Base-by-base conservation (phyloP, 2,888 invertebrate genomes). In the Rhopalosiphum nymphaeae region DNA sequence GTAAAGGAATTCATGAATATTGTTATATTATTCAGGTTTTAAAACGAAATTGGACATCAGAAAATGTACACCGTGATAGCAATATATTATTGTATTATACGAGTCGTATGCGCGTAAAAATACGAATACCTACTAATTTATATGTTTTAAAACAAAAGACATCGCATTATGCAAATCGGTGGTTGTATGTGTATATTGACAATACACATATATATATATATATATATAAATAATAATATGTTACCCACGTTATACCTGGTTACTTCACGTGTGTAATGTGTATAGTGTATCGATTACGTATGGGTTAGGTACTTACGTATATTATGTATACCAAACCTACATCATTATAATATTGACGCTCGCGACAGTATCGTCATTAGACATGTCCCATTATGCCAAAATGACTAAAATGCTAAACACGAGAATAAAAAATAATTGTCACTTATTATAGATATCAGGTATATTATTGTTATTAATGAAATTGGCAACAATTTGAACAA, bases 91-190 rank as follows among this genome's bases (percentile, higher is more conserved):
- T 85, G 13, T 67, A 44, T 29, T 13, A 10, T 85, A 85, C 2
- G 44, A 26, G 29, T 44, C 13, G 44, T 11, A 44, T 85, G 4
- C 44, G 11, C 10, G 13, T 5, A 44, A 44, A 85, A 26, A 44
- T 42, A 11, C 78, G 36, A 78, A 78, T 36, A 53, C 11, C 11
- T 49, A 67, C 21, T 78, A 36, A 44, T 85, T 85, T 44, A 44
- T 85, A 85, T 44, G 85, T 85, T 85, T 85, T 85, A 44, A 85
- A 85, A 85, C 44, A 29, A 85, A 85, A 85, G 16, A 84, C 25
- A 44, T 44, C 9, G 5, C 13, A 85, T 85, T 44, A 85, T 85
- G 44, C 44, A 85, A 85, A 85, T 85, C 85, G 4, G 44, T 11
- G 25, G 13, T 85, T 85, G 13, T 85, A 44, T 21, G 16, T 78